A percentile compares a stretch with the other conserved stretches of the same genome.
Evolutionary conservation across 2,888 invertebrate species (phyloP).

Genomic region (Coecobrya sp.): DNA sequence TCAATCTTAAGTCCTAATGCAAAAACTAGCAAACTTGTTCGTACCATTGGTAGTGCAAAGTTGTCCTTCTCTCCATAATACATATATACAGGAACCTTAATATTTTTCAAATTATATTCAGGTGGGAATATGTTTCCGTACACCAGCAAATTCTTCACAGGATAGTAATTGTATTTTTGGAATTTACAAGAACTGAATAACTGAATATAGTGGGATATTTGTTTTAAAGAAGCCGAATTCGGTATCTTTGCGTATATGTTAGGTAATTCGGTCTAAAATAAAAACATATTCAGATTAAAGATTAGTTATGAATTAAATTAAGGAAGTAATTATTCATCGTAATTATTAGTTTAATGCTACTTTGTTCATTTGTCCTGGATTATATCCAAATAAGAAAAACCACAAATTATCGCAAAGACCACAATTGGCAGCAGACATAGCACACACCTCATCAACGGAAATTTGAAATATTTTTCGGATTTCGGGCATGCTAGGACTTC

Average conservation of each 20-base stretch:
- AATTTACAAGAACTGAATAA: constrained; percentile 4
- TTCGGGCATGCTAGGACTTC: not conserved
- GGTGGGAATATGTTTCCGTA: constrained; percentile 4
- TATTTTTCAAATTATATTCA: constrained; percentile 12
- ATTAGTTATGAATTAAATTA: not conserved
- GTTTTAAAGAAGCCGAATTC: constrained; percentile 20
- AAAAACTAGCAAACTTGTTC: not conserved
- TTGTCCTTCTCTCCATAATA: constrained; percentile 47
- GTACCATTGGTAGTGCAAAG: constrained; percentile 20
- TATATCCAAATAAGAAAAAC: not conserved
- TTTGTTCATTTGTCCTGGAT: constrained; percentile 10
- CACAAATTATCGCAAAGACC: constrained; percentile 23
- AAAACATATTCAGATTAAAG: not conserved
- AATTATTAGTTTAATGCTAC: constrained; percentile 33
- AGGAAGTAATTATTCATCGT: not conserved
- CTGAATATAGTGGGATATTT: constrained; percentile 12
- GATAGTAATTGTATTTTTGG: constrained; percentile 34
- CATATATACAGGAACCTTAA: constrained; percentile 34
- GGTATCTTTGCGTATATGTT: constrained; percentile 24
- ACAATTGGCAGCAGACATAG: not conserved
- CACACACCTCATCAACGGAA: constrained; percentile 16
- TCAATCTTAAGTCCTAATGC: not conserved
- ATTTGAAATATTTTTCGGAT: not conserved
- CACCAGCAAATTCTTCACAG: not conserved
- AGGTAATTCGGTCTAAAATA: constrained; percentile 50